Evolutionary conservation across 2,797 vertebrate genomes (phyloP), one percentile per base, ranked within the genome.

Genomic region (Acanthis flammea): DNA sequence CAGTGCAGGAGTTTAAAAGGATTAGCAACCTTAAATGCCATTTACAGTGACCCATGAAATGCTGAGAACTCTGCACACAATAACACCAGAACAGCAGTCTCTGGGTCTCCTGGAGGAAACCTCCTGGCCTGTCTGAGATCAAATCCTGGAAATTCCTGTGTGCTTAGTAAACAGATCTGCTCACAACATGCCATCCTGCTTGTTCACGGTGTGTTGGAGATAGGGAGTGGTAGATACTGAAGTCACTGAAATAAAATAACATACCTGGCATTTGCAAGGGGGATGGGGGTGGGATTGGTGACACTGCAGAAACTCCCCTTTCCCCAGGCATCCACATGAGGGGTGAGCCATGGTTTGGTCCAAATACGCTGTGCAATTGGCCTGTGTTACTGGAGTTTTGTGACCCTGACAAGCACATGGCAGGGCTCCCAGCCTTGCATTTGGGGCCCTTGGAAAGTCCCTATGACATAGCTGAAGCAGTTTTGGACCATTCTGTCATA

Each of bases 191-290:
- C 76, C 86, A 57, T 75, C 73, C 78, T 86, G 72, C 90, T 94
- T 83, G 74, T 92, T 95, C 90, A 87, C 28, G 78, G 74, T 76
- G 75, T 86, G 75, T 72, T 74, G 62, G 67, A 89, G 47, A 70
- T 27, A 87, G 80, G 85, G 92, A 94, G 90, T 75, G 86, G 86
- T 87, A 94, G 65, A 75, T 86, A 91, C 67, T 83, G 73, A 65
- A 90, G 67, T 86, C 18, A n/a, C 17, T n/a, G 23, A 54, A 41
- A 27, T 76, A 45, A 70, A 95, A 90, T 62, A 88, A 85, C 22
- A 15, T 57, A n/a, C 7, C 30, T 60, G n/a, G 71, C n/a, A 66
- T 87, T 87, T 14, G 5, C 0, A 0, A 25, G 16, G 12, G 7
- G 6, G 11, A 15, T 5, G 18, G 19, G 28, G 9, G 13, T 10